phyloP scores from a whole-genome alignment of 2,888 invertebrate genomes.

The Subacronicta megacephala region DNA sequence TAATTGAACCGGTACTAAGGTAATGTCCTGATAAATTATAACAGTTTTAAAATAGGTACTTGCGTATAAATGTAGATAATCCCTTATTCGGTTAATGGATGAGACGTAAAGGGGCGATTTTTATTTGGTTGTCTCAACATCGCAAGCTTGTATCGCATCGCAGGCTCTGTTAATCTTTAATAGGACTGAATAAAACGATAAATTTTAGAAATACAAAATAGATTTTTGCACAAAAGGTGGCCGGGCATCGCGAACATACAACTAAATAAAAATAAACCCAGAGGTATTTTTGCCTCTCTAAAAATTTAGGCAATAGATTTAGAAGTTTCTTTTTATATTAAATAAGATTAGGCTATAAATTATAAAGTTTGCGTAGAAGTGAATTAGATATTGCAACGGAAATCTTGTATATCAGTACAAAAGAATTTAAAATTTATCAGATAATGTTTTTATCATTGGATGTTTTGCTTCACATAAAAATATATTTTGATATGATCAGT shows the following conservation, averaged over 20 bases:
- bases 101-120: constrained; percentile 61
- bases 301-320: constrained; percentile 69
- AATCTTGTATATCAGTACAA: constrained; percentile 88
- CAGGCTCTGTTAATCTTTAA: background rate
- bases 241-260: background rate
- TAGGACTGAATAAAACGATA: background rate
- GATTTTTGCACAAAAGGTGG: background rate
- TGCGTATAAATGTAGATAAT: constrained; percentile 64
- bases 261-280: background rate
- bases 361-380: constrained; percentile 72
- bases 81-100: constrained; percentile 50
- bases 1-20: background rate
- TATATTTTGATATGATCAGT: constrained; percentile 84
- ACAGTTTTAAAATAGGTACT: constrained; percentile 15
- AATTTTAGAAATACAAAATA: background rate
- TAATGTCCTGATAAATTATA: constrained; percentile 18
- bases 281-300: constrained; percentile 68
- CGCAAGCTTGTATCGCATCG: too few relatives aligned
- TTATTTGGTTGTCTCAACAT: constrained; percentile 13
- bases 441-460: constrained; percentile 70
- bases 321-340: constrained; percentile 65
- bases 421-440: constrained; percentile 72
- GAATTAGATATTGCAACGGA: constrained; percentile 70
- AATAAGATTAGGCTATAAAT: constrained; percentile 78
- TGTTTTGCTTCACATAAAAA: constrained; percentile 74